phyloP scores from a whole-genome alignment of 1,140 invertebrate genomes.

The Diorhabda carinulata region DNA sequence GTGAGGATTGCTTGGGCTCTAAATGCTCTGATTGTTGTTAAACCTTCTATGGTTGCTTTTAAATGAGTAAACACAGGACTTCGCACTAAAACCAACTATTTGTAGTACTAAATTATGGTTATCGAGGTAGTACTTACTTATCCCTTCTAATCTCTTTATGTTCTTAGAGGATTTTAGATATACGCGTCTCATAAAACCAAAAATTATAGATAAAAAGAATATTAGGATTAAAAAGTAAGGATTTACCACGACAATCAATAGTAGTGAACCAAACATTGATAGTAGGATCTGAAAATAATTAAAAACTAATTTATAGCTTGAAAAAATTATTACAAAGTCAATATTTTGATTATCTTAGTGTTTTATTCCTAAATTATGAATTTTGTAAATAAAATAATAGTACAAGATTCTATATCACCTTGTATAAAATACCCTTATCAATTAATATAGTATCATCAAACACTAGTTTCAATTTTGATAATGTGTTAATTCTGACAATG shows the following conservation, averaged over 20 bases:
- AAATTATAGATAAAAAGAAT: constrained; percentile 54
- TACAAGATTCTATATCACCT: too few relatives aligned
- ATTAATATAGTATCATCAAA: background rate
- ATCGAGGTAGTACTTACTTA: constrained; percentile 48
- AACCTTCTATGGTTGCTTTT: constrained; percentile 70
- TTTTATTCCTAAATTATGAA: background rate
- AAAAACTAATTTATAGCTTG: background rate
- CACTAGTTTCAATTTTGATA: too few relatives aligned
- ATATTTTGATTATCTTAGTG: background rate
- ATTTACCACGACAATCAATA: constrained; percentile 59
- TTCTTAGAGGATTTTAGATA: constrained; percentile 61
- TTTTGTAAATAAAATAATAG: background rate
- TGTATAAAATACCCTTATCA: background rate
- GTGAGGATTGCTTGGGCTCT: constrained; percentile 64
- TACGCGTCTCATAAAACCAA: constrained; percentile 52
- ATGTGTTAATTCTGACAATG: too few relatives aligned
- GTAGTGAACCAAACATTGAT: constrained; percentile 45
- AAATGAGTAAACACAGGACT: constrained; percentile 80
- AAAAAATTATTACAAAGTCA: background rate
- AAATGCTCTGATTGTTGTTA: constrained; percentile 75
- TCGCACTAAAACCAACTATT: constrained; percentile 51
- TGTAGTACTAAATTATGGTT: background rate
- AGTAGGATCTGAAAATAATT: constrained; percentile 42
- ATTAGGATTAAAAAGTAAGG: constrained; percentile 53
- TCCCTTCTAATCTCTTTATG: constrained; percentile 61